Conservation (phyloP, 1,140 invertebrate genomes). For the Sitodiplosis mosellana region DNA sequence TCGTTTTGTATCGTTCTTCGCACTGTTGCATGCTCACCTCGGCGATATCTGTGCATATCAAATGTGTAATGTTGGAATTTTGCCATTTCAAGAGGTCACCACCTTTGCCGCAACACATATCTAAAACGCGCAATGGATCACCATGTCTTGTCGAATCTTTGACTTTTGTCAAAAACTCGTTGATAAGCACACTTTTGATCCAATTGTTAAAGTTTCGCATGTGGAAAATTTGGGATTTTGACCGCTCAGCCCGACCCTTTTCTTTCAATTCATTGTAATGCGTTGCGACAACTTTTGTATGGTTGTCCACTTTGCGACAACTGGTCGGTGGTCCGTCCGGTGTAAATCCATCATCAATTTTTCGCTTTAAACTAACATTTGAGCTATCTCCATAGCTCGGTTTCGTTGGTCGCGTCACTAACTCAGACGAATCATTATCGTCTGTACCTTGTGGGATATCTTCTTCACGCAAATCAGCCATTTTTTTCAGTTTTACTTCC, state of each 20-base stretch:
- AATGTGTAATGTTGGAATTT: constrained; percentile 58
- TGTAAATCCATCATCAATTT: no score
- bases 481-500: no score
- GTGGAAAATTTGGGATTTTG: constrained; percentile 76
- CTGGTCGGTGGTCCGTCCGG: no score
- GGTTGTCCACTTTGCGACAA: not conserved
- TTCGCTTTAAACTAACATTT: no score
- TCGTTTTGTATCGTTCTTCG: constrained; percentile 43
- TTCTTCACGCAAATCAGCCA: no score
- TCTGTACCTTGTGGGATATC: no score
- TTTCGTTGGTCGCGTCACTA: no score
- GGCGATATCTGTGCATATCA: constrained; percentile 94
- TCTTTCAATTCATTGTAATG: constrained; percentile 78
- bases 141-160: constrained; percentile 37
- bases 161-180: constrained; percentile 45
- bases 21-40: constrained; percentile 80
- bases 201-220: constrained; percentile 98
- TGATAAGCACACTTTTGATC: constrained; percentile 89
- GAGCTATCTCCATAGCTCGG: no score
- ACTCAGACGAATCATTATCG: no score
- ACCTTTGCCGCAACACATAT: constrained; percentile 85
- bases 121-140: constrained; percentile 38
- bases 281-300: constrained; percentile 45
- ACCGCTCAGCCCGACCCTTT: constrained; percentile 55
- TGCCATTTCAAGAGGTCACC: constrained; percentile 94